Evolutionary conservation across 2,113 vertebrate genomes (phyloP), one percentile per base, ranked within the genome.

Genomic region (Polypterus bichir): DNA sequence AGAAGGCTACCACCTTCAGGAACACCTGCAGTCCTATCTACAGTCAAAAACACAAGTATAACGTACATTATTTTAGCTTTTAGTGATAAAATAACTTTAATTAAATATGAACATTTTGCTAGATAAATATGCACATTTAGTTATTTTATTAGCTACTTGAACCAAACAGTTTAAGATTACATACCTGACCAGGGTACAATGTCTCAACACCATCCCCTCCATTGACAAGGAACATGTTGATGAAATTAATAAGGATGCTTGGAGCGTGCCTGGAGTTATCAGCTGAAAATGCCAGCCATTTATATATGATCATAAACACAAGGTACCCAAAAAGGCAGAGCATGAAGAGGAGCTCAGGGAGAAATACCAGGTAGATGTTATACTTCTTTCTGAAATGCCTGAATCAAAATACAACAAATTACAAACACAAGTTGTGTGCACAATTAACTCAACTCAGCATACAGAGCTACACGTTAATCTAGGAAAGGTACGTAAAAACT

Each of bases 211-310:
- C 9, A 3, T 75, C 79, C n/a, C 73, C 77, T 0, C 73, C 61
- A 57, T 85, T 84, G 76, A 93, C 93, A 9, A 98, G 74, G 70
- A 98, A 98, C 94, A 99, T 98, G 81, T 95, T 92, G 66, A 99
- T 98, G 66, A 98, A 99, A 3, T 93, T 83, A 47, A 97, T 94
- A 65, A 99, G 87, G 69, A 98, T 94, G 73, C 95, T 99, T 0
- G 96, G 96, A 9, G 95, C 94, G 0, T 56, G 1, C 3, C 10
- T 72, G 1, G 94, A 92, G 63, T 89, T 73, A 8, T 66, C 9
- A 0, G 78, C 84, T 1, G 88, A 82, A 69, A 86, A 99, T 0
- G 76, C 79, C 63, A 97, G 70, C 95, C 96, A 99, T 73, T 99
- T 99, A 67, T 91, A 98, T 66, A 97, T 1, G 44, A 99, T 91